Evolutionary conservation across 2,113 vertebrate genomes (phyloP), one percentile per base, ranked within the genome.

Genomic region (Zapornia atra): DNA sequence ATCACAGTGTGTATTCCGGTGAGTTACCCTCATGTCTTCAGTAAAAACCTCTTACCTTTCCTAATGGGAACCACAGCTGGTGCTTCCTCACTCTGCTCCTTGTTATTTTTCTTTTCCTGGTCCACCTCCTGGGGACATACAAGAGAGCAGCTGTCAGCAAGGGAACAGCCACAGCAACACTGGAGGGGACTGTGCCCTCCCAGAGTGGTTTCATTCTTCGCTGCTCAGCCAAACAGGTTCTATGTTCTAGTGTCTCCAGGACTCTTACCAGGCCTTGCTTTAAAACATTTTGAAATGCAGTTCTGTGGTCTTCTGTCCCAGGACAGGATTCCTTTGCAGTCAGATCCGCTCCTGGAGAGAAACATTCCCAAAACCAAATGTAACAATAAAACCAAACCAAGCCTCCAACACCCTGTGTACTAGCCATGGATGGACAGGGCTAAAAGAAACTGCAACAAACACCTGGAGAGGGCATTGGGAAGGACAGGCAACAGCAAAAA

Each of bases 1-100:
- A 36, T n/a, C 56, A 44, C 63, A 33, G 7, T 15, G 15, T 1
- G 2, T 9, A 1, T 34, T 57, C 25, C 48, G 26, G 16, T 2
- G 33, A 44, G 18, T 7, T 38, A 66, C 1, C 9, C 0, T 0
- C 17, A 15, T 0, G 4, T 5, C 4, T 57, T 51, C 24, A 50
- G 28, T 42, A 48, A 76, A 56, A 56, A 0, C 3, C 16, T 42
- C 82, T 93, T 79, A 97, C 96, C 96, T 96, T 96, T 96, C 83
- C 65, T 91, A 36, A 57, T 86, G 34, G 83, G 65, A 72, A 42
- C 69, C 15, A 69, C 19, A 24, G 83, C 53, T 79, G 70, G n/a
- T 8, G 21, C 38, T 63, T 84, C 88, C n/a, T 91, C 91, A 44
- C 69, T 76, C 57, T 1, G 7, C 15, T 92, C 77, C 84, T 91